These are phyloP conservation scores for Pseudomyrmex pallidus DNA, from an alignment of 1,140 invertebrate genomes.

Conservation along the genomic window DNA sequence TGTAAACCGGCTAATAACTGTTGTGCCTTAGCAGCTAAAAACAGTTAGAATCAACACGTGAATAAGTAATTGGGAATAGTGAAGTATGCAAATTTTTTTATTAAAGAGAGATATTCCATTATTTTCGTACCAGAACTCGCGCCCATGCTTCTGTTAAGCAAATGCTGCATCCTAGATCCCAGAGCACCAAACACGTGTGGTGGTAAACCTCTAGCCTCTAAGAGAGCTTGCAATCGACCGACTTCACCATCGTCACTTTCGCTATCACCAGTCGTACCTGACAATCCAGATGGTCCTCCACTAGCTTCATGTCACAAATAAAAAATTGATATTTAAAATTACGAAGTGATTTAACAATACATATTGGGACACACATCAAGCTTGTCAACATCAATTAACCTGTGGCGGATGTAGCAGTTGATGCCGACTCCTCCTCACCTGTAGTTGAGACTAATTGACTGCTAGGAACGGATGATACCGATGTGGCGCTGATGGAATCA, in stretches of 20 bases:
- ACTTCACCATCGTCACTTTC: conserved; percentile 95
- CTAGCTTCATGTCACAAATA: conserved; percentile 68
- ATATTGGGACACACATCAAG: background rate
- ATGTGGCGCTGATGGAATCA: conserved; percentile 79
- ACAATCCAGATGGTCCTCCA: conserved; percentile 83
- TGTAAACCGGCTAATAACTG: conserved; percentile 97
- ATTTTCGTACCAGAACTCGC: conserved; percentile 89
- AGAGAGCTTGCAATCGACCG: conserved; percentile 93
- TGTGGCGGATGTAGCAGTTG: conserved; percentile 78
- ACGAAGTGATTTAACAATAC: background rate
- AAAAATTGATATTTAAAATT: conserved; percentile 15
- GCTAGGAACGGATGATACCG: conserved; percentile 77
- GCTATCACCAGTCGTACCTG: conserved; percentile 82
- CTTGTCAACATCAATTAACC: conserved; percentile 65
- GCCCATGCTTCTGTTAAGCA: conserved; percentile 97
- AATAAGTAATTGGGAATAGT: conserved; percentile 40
- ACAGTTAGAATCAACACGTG: conserved; percentile 68
- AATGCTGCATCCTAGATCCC: conserved; percentile 98
- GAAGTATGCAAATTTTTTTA: background rate
- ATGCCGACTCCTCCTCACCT: conserved; percentile 80
- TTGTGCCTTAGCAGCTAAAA: conserved; percentile 95
- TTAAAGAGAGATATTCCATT: conserved; percentile 30
- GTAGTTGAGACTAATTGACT: conserved; percentile 76
- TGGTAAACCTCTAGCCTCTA: conserved; percentile 97
- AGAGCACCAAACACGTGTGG: conserved; percentile 98